These are phyloP conservation scores for Drosophila borborema DNA, from an alignment of 2,888 invertebrate species.

Conservation along the genomic window DNA sequence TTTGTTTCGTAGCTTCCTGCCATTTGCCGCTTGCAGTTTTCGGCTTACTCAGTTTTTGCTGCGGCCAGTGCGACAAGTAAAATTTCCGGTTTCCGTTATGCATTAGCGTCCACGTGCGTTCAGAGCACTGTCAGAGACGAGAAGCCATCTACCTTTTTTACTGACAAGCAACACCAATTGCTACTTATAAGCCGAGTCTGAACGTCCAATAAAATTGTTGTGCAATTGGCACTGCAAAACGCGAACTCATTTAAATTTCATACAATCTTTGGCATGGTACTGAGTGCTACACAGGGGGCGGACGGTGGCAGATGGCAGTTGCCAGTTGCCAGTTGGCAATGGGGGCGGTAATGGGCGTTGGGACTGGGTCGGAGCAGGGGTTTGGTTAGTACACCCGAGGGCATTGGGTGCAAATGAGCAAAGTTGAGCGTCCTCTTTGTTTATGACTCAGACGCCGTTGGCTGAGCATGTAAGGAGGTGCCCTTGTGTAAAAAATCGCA, in stretches of 20 bases:
- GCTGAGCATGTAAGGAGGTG: slow-evolving; percentile 35
- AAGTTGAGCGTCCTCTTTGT: slow-evolving; percentile 57
- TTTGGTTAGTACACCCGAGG: slow-evolving; percentile 44
- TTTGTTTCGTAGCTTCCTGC: slow-evolving; percentile 36
- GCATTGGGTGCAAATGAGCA: slow-evolving; percentile 72
- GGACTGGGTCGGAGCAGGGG: background rate
- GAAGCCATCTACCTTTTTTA: background rate
- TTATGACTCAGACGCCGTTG: slow-evolving; percentile 54
- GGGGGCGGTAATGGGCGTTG: slow-evolving; percentile 1
- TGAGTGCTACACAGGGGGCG: background rate
- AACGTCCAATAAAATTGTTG: slow-evolving; percentile 38
- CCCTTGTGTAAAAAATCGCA: slow-evolving; percentile 19
- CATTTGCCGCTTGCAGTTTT: slow-evolving; percentile 64
- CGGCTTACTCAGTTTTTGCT: slow-evolving; percentile 31
- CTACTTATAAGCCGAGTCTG: slow-evolving; percentile 11
- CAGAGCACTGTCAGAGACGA: background rate
- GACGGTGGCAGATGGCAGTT: background rate
- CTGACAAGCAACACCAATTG: slow-evolving; percentile 9
- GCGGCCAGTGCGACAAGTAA: slow-evolving; percentile 50
- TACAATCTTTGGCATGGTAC: slow-evolving; percentile 45
- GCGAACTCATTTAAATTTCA: slow-evolving; percentile 63
- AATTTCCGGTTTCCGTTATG: slow-evolving; percentile 72
- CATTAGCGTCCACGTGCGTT: slow-evolving; percentile 41
- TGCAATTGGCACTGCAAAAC: slow-evolving; percentile 42
- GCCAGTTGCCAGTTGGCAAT: background rate